Base-by-base conservation (phyloP, 2,888 invertebrate species). In the Apamea anceps region DNA sequence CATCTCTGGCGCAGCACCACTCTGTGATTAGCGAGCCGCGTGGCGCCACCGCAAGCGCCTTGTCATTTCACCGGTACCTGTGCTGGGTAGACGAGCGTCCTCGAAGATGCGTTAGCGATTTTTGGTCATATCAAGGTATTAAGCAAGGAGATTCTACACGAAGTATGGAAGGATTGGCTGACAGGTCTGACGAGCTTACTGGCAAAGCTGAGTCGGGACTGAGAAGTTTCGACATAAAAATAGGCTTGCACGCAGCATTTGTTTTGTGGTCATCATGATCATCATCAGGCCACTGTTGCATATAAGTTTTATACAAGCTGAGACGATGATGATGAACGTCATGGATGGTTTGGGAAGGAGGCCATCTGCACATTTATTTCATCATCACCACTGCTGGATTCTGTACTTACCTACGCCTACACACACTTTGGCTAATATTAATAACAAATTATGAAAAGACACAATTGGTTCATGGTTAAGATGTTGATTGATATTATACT, bases 1-100 rank as follows among this genome's bases (percentile, higher is more conserved):
- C 89, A 90, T 88, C 90, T 88, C 83, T 75, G 74, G 75, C 81
- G 76, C 80, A 10, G 68, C 71, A 66, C 42, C 54, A 88, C 89
- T 89, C 92, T 95, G 91, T 94, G 86, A 95, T 94, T 94, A 95
- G 81, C 75, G 67, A 57, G 85, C 87, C 88, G 90, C 86, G 87
- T 90, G 92, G 92, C 93, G 93, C 93, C 93, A 92, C 92, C 88
- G 90, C 85, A 82, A 80, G 81, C 88, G 91, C 93, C 89, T 91
- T 92, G 91, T 93, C 92, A 93, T 93, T 91, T 90, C 87, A 84
- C 88, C 82, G 82, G 84, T 82, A 82, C 84, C 54, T 70, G 60
- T 5, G 6, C 28, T 66, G 12, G 1, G 81, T 54, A 85, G 87
- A 87, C 87, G 87, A 68, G 79, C 84, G 65, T 32, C n/a, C n/a